phyloP scores from a whole-genome alignment of 2,888 invertebrate species.

The Drosophila histrio region DNA sequence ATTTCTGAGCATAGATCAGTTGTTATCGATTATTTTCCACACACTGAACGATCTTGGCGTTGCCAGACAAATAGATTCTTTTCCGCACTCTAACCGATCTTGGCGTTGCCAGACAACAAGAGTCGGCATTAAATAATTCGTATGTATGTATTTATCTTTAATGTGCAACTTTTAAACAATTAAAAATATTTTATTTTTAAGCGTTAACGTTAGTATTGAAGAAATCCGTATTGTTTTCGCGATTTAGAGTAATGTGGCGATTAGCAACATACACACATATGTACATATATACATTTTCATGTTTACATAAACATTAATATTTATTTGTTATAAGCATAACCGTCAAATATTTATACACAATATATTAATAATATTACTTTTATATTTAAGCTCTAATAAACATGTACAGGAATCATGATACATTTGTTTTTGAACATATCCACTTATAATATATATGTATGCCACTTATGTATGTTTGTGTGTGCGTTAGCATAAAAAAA shows the following conservation, averaged over 20 bases:
- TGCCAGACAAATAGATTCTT: conserved; percentile 38
- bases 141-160: not conserved
- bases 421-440: not conserved
- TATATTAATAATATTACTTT: too few relatives aligned
- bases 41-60: conserved; percentile 29
- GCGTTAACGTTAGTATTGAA: not conserved
- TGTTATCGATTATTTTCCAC: conserved; percentile 31
- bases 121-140: not conserved
- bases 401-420: not conserved
- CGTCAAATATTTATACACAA: too few relatives aligned
- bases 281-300: not conserved
- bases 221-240: not conserved
- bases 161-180: not conserved
- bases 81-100: conserved; percentile 22
- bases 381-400: not conserved
- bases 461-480: not conserved
- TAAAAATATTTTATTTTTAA: not conserved
- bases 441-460: not conserved
- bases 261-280: not conserved
- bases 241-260: not conserved
- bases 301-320: conserved; percentile 2
- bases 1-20: conserved; percentile 23
- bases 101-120: conserved; percentile 35
- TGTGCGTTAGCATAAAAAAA: not conserved
- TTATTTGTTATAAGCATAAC: not conserved